phyloP scores from a whole-genome alignment of 2,113 vertebrate species.

The Calypte anna region DNA sequence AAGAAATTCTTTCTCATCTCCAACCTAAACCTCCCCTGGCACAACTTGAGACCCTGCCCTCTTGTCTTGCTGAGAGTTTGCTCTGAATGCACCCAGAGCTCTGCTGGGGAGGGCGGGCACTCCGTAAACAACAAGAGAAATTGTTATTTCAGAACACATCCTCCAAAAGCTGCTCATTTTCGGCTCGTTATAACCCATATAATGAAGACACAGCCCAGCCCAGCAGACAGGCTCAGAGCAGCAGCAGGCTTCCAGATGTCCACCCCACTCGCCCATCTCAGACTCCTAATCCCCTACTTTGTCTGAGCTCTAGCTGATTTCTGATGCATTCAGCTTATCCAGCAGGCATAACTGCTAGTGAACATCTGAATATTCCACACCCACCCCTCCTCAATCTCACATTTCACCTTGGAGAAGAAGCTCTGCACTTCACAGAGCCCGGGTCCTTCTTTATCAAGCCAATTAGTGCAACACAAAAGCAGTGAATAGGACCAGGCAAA shows the following conservation, averaged over 20 bases:
- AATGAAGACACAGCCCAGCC: not conserved
- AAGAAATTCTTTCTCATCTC: too few species aligned
- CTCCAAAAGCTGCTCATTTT: not conserved
- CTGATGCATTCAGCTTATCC: conserved; percentile 71
- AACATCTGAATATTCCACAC: conserved; percentile 28
- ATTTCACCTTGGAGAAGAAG: conserved; percentile 51
- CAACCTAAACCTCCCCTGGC: too few species aligned
- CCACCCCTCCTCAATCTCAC: not conserved
- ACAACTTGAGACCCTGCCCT: too few species aligned
- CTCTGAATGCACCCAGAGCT: not conserved
- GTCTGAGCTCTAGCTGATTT: conserved; percentile 63
- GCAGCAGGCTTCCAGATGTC: conserved; percentile 70
- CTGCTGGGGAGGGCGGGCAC: not conserved
- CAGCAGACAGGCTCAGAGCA: conserved; percentile 33
- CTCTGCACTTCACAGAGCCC: not conserved
- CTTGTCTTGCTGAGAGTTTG: too few species aligned
- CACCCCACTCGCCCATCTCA: conserved; percentile 32
- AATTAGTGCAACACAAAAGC: conserved; percentile 55
- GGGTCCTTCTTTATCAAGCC: conserved; percentile 33
- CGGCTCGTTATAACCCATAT: not conserved
- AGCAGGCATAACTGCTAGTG: conserved; percentile 22
- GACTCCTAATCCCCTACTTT: conserved; percentile 70
- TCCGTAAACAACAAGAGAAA: not conserved
- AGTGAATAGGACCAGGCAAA: conserved; percentile 36
- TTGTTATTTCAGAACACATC: not conserved